Evolutionary conservation across 2,888 invertebrate species (phyloP), one percentile per base, ranked within the genome.

Genomic region (Sesia apiformis): DNA sequence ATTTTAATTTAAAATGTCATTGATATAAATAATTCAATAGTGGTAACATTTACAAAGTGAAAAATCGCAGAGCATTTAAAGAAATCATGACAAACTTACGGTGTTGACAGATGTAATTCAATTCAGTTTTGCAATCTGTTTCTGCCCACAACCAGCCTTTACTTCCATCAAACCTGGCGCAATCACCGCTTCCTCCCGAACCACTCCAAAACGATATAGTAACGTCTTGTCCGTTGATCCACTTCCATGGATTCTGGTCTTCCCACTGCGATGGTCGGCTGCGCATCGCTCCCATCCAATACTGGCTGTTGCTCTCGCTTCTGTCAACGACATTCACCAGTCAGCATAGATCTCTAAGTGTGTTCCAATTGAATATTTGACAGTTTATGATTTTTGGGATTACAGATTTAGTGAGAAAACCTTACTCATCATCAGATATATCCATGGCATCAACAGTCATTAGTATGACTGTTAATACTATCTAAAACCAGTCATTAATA

Each of bases 121-220:
- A 89, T 64, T 93, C 92, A 53, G 94, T 92, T 58, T 93, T 92
- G 80, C 97, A 97, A 73, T 96, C 95, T 38, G 97, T 97, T 75
- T 97, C 97, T 1, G 96, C 96, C 97, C 97, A 97, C 0, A 97
- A 91, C 97, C 97, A 97, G 39, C 97, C 97, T 76, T 96, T 96
- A 69, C 96, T 95, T 58, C 97, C 97, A 76, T 97, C 97, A 81
- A 96, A 97, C 53, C 96, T 90, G 1, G 97, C 96, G 75, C 97
- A 97, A 67, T 95, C 94, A 58, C 96, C 96, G 60, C 92, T 92
- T 0, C 94, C 95, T 0, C 95, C 94, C 0, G 96, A 96, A 51
- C 95, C 90, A 81, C 96, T 97, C 97, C 97, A 97, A 84, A 97
- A 97, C 0, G 97, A 96, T 0, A 97, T 94, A 0, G 95, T 93